These are phyloP conservation scores for Scylla paramamosain DNA, from an alignment of 1,140 invertebrate species.

Conservation along the genomic window DNA sequence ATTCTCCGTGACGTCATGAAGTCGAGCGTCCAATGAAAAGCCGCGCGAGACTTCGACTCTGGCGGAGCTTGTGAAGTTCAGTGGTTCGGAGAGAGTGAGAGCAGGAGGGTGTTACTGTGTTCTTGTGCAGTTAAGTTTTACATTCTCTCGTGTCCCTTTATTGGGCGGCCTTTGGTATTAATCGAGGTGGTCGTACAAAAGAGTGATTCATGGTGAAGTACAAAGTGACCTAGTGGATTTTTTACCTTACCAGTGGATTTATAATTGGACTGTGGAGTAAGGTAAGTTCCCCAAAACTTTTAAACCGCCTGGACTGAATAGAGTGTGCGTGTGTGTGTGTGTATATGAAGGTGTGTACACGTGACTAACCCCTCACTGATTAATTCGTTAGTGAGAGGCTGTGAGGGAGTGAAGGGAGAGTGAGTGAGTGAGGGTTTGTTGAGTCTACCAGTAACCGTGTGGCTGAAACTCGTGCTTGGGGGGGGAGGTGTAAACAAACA, in stretches of 20 bases:
- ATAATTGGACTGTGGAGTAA: background rate
- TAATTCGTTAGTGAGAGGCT: no score
- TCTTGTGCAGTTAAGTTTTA: background rate
- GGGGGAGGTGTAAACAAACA: no score
- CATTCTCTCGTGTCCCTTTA: background rate
- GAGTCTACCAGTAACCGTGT: no score
- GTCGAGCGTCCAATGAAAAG: background rate
- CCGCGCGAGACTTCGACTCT: background rate
- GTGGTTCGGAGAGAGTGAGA: background rate
- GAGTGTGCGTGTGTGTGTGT: background rate
- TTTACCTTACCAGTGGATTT: background rate
- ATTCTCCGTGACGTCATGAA: background rate
- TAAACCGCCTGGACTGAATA: background rate
- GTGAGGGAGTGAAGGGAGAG: no score
- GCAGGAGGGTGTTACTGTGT: background rate
- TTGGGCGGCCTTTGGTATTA: background rate
- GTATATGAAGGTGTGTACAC: background rate
- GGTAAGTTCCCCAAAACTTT: background rate
- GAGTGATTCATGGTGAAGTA: constrained; percentile 13
- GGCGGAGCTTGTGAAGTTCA: background rate
- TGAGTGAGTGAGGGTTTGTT: no score
- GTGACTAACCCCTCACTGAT: background rate
- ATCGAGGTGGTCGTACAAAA: background rate
- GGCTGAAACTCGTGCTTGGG: no score
- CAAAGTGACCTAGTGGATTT: constrained; percentile 14